Percentiles rank a stretch among this genome's conserved stretches.
Evolutionary conservation across 2,797 vertebrate genomes (phyloP).

Genomic region (Staurois parvus): DNA sequence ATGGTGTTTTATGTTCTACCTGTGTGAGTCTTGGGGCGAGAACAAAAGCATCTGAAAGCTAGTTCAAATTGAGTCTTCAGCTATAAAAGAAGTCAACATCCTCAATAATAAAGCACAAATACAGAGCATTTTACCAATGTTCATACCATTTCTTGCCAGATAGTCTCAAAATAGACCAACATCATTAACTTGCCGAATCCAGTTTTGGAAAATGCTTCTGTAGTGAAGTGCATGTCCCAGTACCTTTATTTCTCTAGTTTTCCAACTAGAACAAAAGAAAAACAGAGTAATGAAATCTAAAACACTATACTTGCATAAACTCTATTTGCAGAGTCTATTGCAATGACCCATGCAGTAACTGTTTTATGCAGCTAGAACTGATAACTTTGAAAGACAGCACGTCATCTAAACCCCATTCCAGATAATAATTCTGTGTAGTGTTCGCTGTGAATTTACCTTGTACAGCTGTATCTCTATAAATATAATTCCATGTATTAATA

Average conservation of each 20-base stretch:
- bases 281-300: slow-evolving; percentile 67
- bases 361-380: slow-evolving; percentile 88
- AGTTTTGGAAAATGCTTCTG: slow-evolving; percentile 80
- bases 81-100: slow-evolving; percentile 67
- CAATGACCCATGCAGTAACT: slow-evolving; percentile 83
- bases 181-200: slow-evolving; percentile 80
- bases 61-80: slow-evolving; percentile 75
- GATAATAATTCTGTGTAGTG: slow-evolving; percentile 96
- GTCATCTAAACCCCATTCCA: slow-evolving; percentile 87
- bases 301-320: slow-evolving; percentile 79
- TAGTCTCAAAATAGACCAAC: slow-evolving; percentile 78
- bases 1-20: slow-evolving; percentile 47
- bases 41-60: slow-evolving; percentile 68
- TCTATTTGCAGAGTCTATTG: slow-evolving; percentile 85
- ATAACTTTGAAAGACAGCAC: slow-evolving; percentile 90
- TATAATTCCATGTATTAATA: slow-evolving; percentile 96
- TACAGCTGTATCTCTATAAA: slow-evolving; percentile 98
- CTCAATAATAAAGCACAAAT: slow-evolving; percentile 79
- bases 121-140: slow-evolving; percentile 73
- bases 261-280: slow-evolving; percentile 69
- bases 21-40: slow-evolving; percentile 64
- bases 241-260: slow-evolving; percentile 76
- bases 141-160: slow-evolving; percentile 73
- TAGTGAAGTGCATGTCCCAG: slow-evolving; percentile 79
- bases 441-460: slow-evolving; percentile 96